Percentiles rank a stretch among this genome's conserved stretches.
Evolutionary conservation across 2,113 vertebrate genomes (phyloP).

Genomic region (Python bivittatus): DNA sequence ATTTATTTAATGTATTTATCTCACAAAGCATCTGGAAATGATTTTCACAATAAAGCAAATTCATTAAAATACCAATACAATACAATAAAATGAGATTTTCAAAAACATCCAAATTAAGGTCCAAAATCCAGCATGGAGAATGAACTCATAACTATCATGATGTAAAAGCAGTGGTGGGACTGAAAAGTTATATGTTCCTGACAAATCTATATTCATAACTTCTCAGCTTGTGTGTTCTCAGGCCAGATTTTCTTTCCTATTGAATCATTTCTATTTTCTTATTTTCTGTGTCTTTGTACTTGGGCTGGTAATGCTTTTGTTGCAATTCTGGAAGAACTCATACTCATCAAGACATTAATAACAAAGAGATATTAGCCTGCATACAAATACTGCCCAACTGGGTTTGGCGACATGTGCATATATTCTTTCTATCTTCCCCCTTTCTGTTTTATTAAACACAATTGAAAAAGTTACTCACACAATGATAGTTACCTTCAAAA

Average conservation of each 20-base stretch:
- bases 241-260: neutral
- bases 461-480: too few relatives aligned
- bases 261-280: neutral
- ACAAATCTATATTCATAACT: neutral
- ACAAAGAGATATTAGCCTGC: neutral
- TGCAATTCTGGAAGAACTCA: neutral
- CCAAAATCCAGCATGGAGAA: neutral
- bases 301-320: neutral
- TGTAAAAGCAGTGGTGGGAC: neutral
- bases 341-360: neutral
- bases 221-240: neutral
- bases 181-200: neutral
- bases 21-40: neutral
- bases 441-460: neutral
- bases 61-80: neutral
- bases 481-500: neutral
- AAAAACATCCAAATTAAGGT: neutral
- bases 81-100: neutral
- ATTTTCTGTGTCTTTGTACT: neutral
- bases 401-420: neutral
- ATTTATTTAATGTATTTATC: neutral
- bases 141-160: neutral
- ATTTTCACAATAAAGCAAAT: neutral
- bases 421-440: neutral
- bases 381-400: neutral